These are phyloP conservation scores for Scaptomyza parva DNA, from an alignment of 2,888 invertebrate species.

Conservation along the genomic window DNA sequence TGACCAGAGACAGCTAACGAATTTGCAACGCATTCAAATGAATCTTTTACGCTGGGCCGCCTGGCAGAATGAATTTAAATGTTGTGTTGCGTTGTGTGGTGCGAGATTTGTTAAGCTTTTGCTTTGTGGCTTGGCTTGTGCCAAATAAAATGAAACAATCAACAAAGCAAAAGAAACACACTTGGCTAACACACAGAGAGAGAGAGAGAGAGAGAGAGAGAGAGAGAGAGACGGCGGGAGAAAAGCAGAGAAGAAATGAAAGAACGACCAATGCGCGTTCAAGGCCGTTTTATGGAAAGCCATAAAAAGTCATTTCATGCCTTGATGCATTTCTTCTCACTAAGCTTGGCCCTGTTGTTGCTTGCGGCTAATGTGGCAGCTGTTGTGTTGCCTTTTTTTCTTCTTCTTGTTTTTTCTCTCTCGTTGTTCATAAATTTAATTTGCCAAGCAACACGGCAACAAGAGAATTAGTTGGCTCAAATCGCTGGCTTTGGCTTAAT, in stretches of 20 bases:
- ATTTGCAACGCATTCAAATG: slow-evolving; percentile 40
- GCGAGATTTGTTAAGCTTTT: slow-evolving; percentile 28
- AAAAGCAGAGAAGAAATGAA: slow-evolving; percentile 5
- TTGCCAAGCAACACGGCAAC: slow-evolving; percentile 60
- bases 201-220: slow-evolving; percentile 2
- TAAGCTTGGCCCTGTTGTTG: slow-evolving; percentile 50
- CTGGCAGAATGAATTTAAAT: slow-evolving; percentile 16
- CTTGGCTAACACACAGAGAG: slow-evolving; percentile 9
- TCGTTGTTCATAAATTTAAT: slow-evolving; percentile 75
- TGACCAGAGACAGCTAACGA: slow-evolving; percentile 26
- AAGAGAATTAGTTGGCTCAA: slow-evolving; percentile 59
- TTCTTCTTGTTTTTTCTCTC: slow-evolving; percentile 5
- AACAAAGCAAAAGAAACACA: slow-evolving; percentile 9
- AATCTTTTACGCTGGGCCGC: slow-evolving; percentile 27
- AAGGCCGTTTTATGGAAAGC: slow-evolving; percentile 81
- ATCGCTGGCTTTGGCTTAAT: slow-evolving; percentile 53
- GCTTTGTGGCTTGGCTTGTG: slow-evolving; percentile 40
- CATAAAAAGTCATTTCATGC: slow-evolving; percentile 81
- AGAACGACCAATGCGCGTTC: slow-evolving; percentile 63
- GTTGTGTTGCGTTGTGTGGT: neutral
- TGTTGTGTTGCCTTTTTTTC: slow-evolving; percentile 33
- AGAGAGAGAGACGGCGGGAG: neutral
- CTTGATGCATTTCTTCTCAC: slow-evolving; percentile 77
- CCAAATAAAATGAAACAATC: slow-evolving; percentile 38
- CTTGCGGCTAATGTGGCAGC: slow-evolving; percentile 53